phyloP scores from a whole-genome alignment of 2,113 vertebrate species.

The Chionodraco myersi region DNA sequence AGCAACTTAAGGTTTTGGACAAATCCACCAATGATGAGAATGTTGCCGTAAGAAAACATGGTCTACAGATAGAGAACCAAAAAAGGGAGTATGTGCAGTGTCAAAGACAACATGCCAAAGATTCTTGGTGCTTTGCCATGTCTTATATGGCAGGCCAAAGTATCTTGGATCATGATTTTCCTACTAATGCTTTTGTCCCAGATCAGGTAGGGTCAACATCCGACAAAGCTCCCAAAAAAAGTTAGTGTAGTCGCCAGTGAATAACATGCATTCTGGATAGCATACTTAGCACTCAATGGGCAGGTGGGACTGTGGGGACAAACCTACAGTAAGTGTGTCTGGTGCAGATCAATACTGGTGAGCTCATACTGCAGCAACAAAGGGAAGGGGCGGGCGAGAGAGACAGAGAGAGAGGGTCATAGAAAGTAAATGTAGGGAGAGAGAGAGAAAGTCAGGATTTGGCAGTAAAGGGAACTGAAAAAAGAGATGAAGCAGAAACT shows the following conservation, averaged over 20 bases:
- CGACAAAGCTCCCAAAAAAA: background rate
- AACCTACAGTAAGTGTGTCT: slow-evolving; percentile 36
- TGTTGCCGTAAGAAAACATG: background rate
- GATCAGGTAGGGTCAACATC: background rate
- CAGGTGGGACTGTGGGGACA: slow-evolving; percentile 41
- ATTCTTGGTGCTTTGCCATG: background rate
- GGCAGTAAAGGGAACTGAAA: slow-evolving; percentile 23
- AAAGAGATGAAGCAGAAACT: slow-evolving; percentile 17
- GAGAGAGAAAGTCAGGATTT: slow-evolving; percentile 4
- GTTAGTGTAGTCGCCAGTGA: background rate
- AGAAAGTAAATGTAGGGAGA: slow-evolving; percentile 15
- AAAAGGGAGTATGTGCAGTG: background rate
- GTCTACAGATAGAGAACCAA: background rate
- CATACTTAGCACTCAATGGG: slow-evolving; percentile 1
- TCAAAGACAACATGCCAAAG: background rate
- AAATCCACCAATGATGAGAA: background rate
- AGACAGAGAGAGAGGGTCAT: slow-evolving; percentile 12
- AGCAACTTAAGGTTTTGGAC: background rate
- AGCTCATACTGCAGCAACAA: slow-evolving; percentile 78
- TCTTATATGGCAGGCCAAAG: background rate
- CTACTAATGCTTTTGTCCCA: background rate
- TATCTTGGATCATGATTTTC: background rate
- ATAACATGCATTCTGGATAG: background rate
- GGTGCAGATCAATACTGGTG: slow-evolving; percentile 65
- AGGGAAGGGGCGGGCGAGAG: slow-evolving; percentile 29